Percentiles rank a stretch among this genome's conserved stretches.
phyloP scores from a whole-genome alignment of 2,797 vertebrate species.

The Centroberyx gerrardi region DNA sequence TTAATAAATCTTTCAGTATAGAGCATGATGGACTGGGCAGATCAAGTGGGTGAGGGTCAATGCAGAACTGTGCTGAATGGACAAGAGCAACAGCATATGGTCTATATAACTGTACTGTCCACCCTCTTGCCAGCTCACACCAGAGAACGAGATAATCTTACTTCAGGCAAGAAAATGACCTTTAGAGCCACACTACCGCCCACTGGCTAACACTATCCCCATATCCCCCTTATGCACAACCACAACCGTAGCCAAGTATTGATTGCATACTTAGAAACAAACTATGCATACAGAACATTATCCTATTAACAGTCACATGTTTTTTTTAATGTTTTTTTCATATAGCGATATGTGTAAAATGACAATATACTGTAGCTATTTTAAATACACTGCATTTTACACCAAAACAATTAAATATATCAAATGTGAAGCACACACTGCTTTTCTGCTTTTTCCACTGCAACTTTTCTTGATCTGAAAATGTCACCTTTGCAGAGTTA shows the following conservation, averaged over 20 bases:
- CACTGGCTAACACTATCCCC: constrained; percentile 17
- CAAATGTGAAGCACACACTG: constrained; percentile 13
- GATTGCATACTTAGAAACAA: constrained; percentile 3
- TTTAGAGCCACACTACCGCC: constrained; percentile 41
- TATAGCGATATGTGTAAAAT: not conserved
- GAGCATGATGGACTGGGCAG: constrained; percentile 34
- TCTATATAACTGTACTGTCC: constrained; percentile 7
- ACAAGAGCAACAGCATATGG: constrained; percentile 23
- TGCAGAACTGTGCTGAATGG: constrained; percentile 29
- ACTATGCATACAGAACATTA: not conserved
- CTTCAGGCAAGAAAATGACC: constrained; percentile 34
- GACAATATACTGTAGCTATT: not conserved
- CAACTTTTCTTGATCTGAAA: constrained; percentile 42
- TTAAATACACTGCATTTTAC: constrained; percentile 7
- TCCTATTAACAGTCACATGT: not conserved
- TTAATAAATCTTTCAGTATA: constrained; percentile 57
- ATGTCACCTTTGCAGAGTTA: constrained; percentile 59
- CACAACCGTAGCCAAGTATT: constrained; percentile 2
- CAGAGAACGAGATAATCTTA: constrained; percentile 55
- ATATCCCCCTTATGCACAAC: constrained; percentile 20
- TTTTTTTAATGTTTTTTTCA: constrained; percentile 19
- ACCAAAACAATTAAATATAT: constrained; percentile 37
- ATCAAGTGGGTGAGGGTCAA: constrained; percentile 35
- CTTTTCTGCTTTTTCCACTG: constrained; percentile 6
- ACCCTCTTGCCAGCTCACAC: constrained; percentile 37